phyloP scores from a whole-genome alignment of 2,113 vertebrate genomes.

The Cheilinus undulatus region DNA sequence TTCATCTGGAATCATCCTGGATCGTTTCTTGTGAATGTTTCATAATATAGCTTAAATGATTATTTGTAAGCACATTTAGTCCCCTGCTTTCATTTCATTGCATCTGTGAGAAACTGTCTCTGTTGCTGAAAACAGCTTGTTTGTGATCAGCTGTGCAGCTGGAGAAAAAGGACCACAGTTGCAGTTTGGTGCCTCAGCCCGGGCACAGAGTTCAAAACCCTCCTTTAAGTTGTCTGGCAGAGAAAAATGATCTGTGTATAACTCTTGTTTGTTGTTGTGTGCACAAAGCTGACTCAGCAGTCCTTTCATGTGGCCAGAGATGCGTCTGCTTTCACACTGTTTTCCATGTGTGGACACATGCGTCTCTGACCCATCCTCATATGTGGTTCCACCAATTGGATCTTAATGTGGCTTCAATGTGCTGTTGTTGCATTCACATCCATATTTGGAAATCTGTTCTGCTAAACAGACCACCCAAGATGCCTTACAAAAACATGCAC shows the following conservation, averaged over 20 bases:
- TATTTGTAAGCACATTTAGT: neutral
- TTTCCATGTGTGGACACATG: conserved; percentile 47
- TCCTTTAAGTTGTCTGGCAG: conserved; percentile 53
- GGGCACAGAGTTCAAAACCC: conserved; percentile 40
- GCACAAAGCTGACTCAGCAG: conserved; percentile 18
- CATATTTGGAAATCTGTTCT: conserved; percentile 47
- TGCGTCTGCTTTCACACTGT: conserved; percentile 46
- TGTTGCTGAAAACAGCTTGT: neutral
- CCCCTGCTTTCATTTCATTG: neutral
- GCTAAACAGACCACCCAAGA: conserved; percentile 65
- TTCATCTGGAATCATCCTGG: neutral
- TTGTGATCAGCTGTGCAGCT: conserved; percentile 30
- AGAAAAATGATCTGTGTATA: conserved; percentile 45
- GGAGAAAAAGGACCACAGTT: conserved; percentile 7
- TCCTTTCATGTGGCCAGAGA: conserved; percentile 57
- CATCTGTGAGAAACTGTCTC: conserved; percentile 11
- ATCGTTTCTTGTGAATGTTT: neutral
- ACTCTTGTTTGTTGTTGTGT: conserved; percentile 53
- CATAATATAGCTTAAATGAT: neutral
- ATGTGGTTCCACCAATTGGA: conserved; percentile 58
- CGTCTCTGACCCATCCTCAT: conserved; percentile 37
- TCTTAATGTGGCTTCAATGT: conserved; percentile 43
- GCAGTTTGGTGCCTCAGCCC: conserved; percentile 11
- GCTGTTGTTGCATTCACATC: conserved; percentile 46
- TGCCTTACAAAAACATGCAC: conserved; percentile 30